These are phyloP conservation scores for Chalcis sispes DNA, from an alignment of 2,888 invertebrate genomes.

Conservation along the genomic window DNA sequence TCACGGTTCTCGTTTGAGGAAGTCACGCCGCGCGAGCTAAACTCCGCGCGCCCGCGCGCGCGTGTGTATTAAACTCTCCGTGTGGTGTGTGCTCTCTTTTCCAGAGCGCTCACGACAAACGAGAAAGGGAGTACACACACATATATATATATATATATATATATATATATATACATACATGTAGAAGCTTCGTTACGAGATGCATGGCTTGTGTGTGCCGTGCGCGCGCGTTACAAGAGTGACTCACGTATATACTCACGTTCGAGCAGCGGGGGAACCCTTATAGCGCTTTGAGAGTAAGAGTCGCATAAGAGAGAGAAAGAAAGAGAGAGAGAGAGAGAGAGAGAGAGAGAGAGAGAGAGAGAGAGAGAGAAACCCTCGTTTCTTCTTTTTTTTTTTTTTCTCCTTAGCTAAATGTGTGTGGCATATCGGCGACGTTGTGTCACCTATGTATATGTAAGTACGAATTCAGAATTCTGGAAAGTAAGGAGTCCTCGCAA, in stretches of 20 bases:
- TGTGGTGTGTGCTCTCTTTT: constrained; percentile 24
- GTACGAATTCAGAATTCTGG: no score
- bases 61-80: no score
- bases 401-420: background rate
- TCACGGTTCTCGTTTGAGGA: constrained; percentile 42
- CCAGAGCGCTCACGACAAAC: no score
- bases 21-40: constrained; percentile 26
- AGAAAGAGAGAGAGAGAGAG: background rate
- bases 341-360: constrained; percentile 20
- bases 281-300: background rate
- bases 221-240: background rate
- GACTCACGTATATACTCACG: no score
- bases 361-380: background rate
- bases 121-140: no score
- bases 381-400: background rate
- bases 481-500: no score
- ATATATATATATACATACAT: no score
- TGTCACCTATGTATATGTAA: no score
- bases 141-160: no score
- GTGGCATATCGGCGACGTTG: background rate
- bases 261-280: no score
- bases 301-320: background rate
- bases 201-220: no score
- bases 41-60: background rate
- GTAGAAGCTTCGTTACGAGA: no score